Base-by-base conservation (phyloP, 2,888 invertebrate genomes). In the Limenitis arthemis region DNA sequence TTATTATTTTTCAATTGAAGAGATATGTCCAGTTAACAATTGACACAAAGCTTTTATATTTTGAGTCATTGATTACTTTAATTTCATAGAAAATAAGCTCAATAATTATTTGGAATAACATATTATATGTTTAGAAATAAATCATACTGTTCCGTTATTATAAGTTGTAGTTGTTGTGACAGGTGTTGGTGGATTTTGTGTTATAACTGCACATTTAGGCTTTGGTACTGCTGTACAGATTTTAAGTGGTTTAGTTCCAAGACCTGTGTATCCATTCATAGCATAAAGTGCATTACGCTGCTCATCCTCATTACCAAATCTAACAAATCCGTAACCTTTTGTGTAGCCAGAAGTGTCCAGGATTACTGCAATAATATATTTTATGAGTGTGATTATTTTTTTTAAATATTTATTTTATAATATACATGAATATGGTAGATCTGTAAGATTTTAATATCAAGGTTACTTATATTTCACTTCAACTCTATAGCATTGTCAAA, bases 261-360 rank as follows among this genome's bases (percentile, higher is more conserved):
- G 88, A 0, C 96, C 96, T 49, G 92, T 90, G 70, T 93, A 96
- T 1, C 96, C 96, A 71, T 97, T 97, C 98, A 98, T 98, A 56
- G 95, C 93, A 49, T 93, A 91, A 47, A 98, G 82, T 58, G 97
- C 97, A 66, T 95, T 94, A 68, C 97, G 94, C 75, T 98, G 97
- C 70, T 96, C 96, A 54, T 95, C 95, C 75, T 98, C 97, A 67
- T 93, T 94, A 5, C 96, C 94, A 75, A 98, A 98, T 61, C 97
- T 89, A 8, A 98, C 96, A 79, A 98, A 98, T 5, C 98, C 98
- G 76, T 97, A 98, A 9, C 98, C 97, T 82, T 96, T 96, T 66
- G 97, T 97, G 68, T 94, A 94, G 4, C 98, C 97, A 55, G 93
- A 91, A 60, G 89, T 91, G 69, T 97, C 97, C 65, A 96, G 80